Conservation (phyloP, 2,888 invertebrate genomes). For the Acrobasis repandana region DNA sequence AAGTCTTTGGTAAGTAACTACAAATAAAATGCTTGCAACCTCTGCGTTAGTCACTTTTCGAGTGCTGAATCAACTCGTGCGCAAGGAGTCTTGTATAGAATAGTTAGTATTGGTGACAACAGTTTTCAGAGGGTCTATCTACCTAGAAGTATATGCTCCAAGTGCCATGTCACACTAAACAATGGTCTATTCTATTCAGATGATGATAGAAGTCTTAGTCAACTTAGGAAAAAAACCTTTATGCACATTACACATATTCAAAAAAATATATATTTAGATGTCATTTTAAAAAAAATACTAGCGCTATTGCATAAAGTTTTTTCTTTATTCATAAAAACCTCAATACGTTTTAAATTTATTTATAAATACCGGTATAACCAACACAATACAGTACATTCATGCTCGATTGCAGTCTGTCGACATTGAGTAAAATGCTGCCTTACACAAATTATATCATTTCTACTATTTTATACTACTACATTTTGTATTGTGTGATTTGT, state of each 20-base stretch:
- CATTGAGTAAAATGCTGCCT: conserved; percentile 30
- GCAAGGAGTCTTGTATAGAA: conserved; percentile 27
- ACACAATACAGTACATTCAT: conserved; percentile 69
- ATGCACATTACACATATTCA: background rate
- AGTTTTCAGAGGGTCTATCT: conserved; percentile 39
- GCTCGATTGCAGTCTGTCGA: conserved; percentile 57
- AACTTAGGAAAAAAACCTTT: conserved; percentile 13
- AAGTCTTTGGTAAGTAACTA: conserved; percentile 25
- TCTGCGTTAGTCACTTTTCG: conserved; percentile 42
- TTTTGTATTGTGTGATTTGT: no score
- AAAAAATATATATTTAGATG: no score
- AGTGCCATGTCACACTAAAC: conserved; percentile 43
- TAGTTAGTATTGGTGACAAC: conserved; percentile 31
- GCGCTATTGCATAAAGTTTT: conserved; percentile 2
- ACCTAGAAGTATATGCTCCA: conserved; percentile 36
- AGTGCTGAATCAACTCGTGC: conserved; percentile 41
- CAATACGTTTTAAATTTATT: conserved; percentile 15
- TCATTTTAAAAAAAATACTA: no score
- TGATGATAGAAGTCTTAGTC: conserved; percentile 28
- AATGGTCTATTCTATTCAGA: conserved; percentile 41
- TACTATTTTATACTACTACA: background rate
- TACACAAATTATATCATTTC: background rate
- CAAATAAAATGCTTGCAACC: conserved; percentile 31
- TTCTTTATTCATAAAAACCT: conserved; percentile 10
- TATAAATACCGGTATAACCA: conserved; percentile 56